These are phyloP conservation scores for Hydropotes inermis DNA, from an alignment of 2,113 vertebrate genomes.

Conservation along the genomic window DNA sequence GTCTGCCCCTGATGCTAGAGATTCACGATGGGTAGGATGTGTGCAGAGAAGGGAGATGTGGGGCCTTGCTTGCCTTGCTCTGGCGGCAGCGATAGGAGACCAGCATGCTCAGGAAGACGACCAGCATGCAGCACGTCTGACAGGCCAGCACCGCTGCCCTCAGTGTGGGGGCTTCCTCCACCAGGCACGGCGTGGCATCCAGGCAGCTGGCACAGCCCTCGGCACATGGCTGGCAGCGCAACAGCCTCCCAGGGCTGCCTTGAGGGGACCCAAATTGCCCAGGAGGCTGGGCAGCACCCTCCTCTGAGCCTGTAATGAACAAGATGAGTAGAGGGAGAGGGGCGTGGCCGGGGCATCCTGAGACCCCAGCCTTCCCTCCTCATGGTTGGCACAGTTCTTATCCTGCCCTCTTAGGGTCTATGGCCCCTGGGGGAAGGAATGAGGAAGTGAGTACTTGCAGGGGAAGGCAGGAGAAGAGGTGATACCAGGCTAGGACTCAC, in stretches of 20 bases:
- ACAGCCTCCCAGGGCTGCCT: conserved; percentile 66
- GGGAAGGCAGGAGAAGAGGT: not conserved
- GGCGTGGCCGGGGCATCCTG: not conserved
- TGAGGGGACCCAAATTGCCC: conserved; percentile 5
- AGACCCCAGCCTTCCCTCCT: not conserved
- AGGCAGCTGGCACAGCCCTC: conserved; percentile 87
- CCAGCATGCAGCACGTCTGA: conserved; percentile 92
- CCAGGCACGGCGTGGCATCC: conserved; percentile 88
- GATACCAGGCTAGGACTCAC: not conserved
- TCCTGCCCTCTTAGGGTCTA: not conserved
- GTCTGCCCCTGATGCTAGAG: not conserved
- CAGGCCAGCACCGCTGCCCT: conserved; percentile 84
- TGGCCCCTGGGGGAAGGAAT: not conserved
- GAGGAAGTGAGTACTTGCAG: not conserved
- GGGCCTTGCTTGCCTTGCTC: conserved; percentile 85
- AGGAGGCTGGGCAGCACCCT: not conserved
- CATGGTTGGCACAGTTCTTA: not conserved
- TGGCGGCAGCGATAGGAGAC: conserved; percentile 86
- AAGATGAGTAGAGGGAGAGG: not conserved
- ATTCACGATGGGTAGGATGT: fast-evolving
- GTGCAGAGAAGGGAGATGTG: not conserved
- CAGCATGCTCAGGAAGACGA: conserved; percentile 94
- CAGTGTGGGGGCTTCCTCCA: conserved; percentile 86
- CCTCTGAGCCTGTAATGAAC: conserved; percentile 64
- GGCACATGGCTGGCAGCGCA: conserved; percentile 88